Evolutionary conservation across 2,113 vertebrate genomes (phyloP), one percentile per base, ranked within the genome.

Genomic region (Lathamus discolor): DNA sequence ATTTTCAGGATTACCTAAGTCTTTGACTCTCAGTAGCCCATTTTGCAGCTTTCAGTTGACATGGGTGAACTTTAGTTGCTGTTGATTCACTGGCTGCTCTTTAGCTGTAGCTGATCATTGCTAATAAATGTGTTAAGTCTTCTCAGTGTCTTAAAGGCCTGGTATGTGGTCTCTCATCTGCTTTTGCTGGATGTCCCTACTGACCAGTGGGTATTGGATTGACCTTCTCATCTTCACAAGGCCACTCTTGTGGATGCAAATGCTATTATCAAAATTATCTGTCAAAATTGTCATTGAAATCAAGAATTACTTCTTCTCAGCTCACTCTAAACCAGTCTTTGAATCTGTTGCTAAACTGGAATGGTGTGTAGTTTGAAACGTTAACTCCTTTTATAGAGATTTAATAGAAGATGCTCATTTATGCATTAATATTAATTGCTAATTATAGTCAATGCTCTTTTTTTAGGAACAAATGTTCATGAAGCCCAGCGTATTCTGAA

Each of bases 401-500:
- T 16, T 79, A 61, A 39, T 62, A 35, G 46, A 61, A 68, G 27
- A 12, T 28, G 4, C 37, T 88, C 2, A 5, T 83, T 76, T 55
- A 39, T 82, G 79, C 57, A 19, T 88, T 43, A 35, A 24, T 41
- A 39, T 72, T 86, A 86, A 72, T 89, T 61, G 19, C 14, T 91
- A 68, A 88, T 78, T 70, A 11, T 5, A 93, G 57, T 31, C 54
- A 37, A 2, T 69, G 79, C 44, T 91, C 19, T 64, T 70, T 94
- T 59, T 96, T 16, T 46, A 99, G 99, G 99, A 59, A 99, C 99
- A 77, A 99, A 99, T 28, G 99, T 99, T 54, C 97, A 98, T 0
- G 99, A 99, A 96, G 99, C 99, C 62, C 99, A 99, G 95, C 98
- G 97, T 33, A 99, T 99, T 35, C 98, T 99, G 95, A 97, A 19